Evolutionary conservation across 2,797 vertebrate species (phyloP).

Genomic region (Sebastes cheni): DNA sequence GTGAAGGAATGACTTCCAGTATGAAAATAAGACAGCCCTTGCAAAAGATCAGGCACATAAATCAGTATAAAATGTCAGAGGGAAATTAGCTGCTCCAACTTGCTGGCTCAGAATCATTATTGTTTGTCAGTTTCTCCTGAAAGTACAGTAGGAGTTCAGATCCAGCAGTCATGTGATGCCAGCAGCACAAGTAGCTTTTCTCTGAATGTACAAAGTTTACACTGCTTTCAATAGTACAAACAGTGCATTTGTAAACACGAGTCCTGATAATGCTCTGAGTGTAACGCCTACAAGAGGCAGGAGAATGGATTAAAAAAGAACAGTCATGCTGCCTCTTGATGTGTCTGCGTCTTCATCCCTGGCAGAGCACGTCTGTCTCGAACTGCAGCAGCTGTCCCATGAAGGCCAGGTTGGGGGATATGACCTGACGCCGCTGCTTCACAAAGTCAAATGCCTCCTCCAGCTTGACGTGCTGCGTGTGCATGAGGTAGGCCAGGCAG

Average conservation of each 20-base stretch:
- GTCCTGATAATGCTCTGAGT: slow-evolving; percentile 17
- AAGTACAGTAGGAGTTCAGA: background rate
- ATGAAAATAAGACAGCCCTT: slow-evolving; percentile 38
- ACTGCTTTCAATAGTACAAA: background rate
- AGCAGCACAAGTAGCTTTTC: slow-evolving; percentile 41
- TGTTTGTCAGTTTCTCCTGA: slow-evolving; percentile 15
- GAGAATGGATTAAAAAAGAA: background rate
- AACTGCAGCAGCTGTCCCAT: slow-evolving; percentile 92
- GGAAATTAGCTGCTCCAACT: slow-evolving; percentile 45
- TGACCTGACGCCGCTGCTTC: slow-evolving; percentile 86
- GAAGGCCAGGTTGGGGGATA: slow-evolving; percentile 90
- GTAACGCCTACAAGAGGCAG: background rate
- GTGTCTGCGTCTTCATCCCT: slow-evolving; percentile 58
- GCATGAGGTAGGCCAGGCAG: slow-evolving; percentile 91
- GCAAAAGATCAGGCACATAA: slow-evolving; percentile 41
- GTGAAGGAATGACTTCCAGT: slow-evolving; percentile 4
- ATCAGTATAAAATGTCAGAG: background rate
- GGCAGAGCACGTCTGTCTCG: slow-evolving; percentile 88
- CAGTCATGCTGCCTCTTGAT: background rate
- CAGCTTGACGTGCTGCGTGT: slow-evolving; percentile 83
- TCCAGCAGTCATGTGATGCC: slow-evolving; percentile 25
- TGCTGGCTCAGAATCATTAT: slow-evolving; percentile 42
- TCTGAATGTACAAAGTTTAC: background rate
- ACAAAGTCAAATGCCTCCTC: slow-evolving; percentile 90
- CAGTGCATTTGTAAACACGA: background rate